Evolutionary conservation across 2,797 vertebrate species (phyloP).

Genomic region (Lagocephalus sceleratus): DNA sequence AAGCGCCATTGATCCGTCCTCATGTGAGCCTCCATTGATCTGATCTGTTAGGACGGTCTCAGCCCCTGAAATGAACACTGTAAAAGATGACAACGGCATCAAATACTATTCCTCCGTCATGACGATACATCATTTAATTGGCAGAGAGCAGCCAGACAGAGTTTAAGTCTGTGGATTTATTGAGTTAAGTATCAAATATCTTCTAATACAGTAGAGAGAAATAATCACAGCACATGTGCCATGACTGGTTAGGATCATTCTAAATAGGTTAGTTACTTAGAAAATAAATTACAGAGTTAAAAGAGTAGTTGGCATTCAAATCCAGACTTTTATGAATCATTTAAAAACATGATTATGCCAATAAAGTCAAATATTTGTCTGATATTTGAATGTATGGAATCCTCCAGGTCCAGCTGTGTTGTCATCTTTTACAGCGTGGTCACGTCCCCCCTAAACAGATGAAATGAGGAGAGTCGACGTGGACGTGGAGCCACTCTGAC

Average conservation of each 20-base stretch:
- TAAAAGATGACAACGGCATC: conserved; percentile 46
- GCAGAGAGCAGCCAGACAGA: not conserved
- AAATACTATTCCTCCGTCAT: conserved; percentile 15
- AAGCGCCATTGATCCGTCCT: conserved; percentile 51
- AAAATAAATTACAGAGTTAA: too few species aligned
- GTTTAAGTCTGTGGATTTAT: too few species aligned
- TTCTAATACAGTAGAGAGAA: too few species aligned
- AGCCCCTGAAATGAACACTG: conserved; percentile 44
- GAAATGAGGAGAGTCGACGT: conserved; percentile 25
- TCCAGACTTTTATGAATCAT: not conserved
- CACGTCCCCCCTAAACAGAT: conserved; percentile 9
- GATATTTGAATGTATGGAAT: too few species aligned
- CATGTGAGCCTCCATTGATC: conserved; percentile 48
- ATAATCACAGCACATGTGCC: too few species aligned
- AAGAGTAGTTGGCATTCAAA: not conserved
- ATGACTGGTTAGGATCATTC: too few species aligned
- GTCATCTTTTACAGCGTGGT: conserved; percentile 39
- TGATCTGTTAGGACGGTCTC: conserved; percentile 49
- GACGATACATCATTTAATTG: not conserved
- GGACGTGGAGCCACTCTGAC: conserved; percentile 21
- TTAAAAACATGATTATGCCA: too few species aligned
- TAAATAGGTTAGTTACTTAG: too few species aligned
- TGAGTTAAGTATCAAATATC: too few species aligned
- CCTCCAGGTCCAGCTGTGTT: too few species aligned
- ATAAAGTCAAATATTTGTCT: too few species aligned